Conservation (phyloP, 2,888 invertebrate species). For the Trimorus sp. region DNA sequence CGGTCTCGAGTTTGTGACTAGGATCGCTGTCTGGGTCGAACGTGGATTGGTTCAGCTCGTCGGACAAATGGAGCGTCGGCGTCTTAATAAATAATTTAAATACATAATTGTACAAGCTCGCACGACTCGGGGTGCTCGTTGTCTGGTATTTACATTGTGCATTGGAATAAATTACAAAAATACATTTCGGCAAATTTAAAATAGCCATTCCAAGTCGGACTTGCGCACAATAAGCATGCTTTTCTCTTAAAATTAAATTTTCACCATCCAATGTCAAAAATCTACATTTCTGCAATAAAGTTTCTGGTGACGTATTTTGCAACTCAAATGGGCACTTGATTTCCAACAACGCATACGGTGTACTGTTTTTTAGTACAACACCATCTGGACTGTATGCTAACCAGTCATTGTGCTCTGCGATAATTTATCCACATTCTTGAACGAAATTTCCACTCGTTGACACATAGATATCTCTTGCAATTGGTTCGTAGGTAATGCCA, state of each 20-base stretch:
- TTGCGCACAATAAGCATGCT: conserved; percentile 41
- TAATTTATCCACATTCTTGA: conserved; percentile 12
- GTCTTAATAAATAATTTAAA: too few relatives aligned
- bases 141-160: too few relatives aligned
- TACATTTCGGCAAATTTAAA: conserved; percentile 52
- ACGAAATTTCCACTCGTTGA: neutral
- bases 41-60: too few relatives aligned
- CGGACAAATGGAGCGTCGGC: too few relatives aligned
- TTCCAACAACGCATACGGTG: conserved; percentile 8
- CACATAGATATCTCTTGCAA: neutral
- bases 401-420: conserved; percentile 15
- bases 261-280: conserved; percentile 2
- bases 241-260: conserved; percentile 17
- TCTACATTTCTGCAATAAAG: neutral
- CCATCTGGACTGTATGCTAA: conserved; percentile 26
- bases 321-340: conserved; percentile 8
- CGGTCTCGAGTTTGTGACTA: too few relatives aligned
- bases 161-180: conserved; percentile 46
- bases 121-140: too few relatives aligned
- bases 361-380: neutral
- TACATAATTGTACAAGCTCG: too few relatives aligned
- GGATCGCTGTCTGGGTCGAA: too few relatives aligned
- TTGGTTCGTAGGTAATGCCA: conserved; percentile 11
- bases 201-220: conserved; percentile 42
- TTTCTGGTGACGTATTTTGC: neutral